Conservation (phyloP, 2,888 invertebrate genomes). For the Apotomis betuletana region DNA sequence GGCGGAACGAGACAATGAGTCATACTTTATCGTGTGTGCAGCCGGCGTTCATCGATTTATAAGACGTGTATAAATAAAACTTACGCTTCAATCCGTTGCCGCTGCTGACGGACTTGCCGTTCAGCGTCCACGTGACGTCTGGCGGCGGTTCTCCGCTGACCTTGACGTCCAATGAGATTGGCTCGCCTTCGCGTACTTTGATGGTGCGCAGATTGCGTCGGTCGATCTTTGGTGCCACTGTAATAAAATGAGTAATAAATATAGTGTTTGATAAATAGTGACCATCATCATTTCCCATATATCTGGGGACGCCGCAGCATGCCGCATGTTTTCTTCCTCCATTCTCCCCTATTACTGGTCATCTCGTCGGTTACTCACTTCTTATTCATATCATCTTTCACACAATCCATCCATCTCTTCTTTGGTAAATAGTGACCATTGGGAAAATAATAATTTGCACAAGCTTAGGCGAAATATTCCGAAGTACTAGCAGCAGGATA, state of each 20-base stretch:
- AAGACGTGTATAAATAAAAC: conserved; percentile 46
- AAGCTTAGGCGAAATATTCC: too few species aligned
- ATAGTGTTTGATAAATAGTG: neutral
- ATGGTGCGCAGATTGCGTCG: conserved; percentile 93
- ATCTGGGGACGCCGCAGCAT: too few species aligned
- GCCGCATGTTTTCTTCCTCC: too few species aligned
- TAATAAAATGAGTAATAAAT: conserved; percentile 29
- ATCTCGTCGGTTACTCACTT: too few species aligned
- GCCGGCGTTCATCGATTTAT: neutral
- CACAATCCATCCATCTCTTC: too few species aligned
- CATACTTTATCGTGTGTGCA: neutral
- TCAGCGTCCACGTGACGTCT: conserved; percentile 93
- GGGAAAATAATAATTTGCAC: too few species aligned
- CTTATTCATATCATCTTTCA: too few species aligned
- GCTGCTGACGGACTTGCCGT: conserved; percentile 88
- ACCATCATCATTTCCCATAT: too few species aligned
- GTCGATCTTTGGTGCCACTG: conserved; percentile 98
- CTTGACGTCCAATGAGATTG: conserved; percentile 94
- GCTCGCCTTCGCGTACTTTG: conserved; percentile 95
- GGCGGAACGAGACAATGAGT: neutral
- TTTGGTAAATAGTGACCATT: neutral
- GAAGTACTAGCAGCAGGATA: too few species aligned
- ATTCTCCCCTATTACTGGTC: too few species aligned
- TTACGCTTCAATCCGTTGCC: conserved; percentile 79
- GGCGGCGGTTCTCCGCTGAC: conserved; percentile 96